Base-by-base conservation (phyloP, 2,888 invertebrate genomes). In the Chydorus sphaericus region DNA sequence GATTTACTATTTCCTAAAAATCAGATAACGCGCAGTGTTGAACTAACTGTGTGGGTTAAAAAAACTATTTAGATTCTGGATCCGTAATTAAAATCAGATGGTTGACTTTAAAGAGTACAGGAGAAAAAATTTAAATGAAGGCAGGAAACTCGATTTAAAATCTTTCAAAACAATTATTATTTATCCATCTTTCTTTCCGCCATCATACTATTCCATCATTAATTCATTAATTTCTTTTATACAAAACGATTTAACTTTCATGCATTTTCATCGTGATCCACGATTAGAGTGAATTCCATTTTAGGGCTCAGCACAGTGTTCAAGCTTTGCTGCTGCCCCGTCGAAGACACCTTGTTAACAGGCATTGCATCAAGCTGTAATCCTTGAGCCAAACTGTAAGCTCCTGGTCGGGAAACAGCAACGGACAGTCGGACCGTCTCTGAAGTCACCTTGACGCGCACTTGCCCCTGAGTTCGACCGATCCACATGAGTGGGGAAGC, bases 351-450 rank as follows among this genome's bases (percentile, higher is more conserved):
- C n/a, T n/a, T n/a, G 28, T 23, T 23, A 26, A 26, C 33, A 31
- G n/a, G 36, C 36, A 20, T 23, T 36, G 18, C 52, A 36, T 36
- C 23, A 10, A 52, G 18, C 8, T 55, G 31, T 20, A 55, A 26
- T 20, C 49, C 49, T n/a, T 48, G 75, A 11, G 78, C 73, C 58
- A 83, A 72, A 62, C 81, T 77, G 67, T 80, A 83, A 6, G 81
- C 78, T 57, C 83, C 83, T 31, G 82, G 78, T 36, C 75, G 70
- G 28, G 79, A 75, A 61, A 80, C 72, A 58, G 79, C 72, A 18
- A 78, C 80, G 55, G 77, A 72, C 65, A 83, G 75, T 65, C 72
- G 71, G 62, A 82, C 72, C 18, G 29, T 30, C 33, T 23, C 16
- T 14, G 48, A 28, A 23, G 33, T 23, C 26, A 36, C 48, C 33